A percentile compares a stretch with the other conserved stretches of the same genome.
Evolutionary conservation across 2,797 vertebrate genomes (phyloP).

Genomic region (Gila robusta): DNA sequence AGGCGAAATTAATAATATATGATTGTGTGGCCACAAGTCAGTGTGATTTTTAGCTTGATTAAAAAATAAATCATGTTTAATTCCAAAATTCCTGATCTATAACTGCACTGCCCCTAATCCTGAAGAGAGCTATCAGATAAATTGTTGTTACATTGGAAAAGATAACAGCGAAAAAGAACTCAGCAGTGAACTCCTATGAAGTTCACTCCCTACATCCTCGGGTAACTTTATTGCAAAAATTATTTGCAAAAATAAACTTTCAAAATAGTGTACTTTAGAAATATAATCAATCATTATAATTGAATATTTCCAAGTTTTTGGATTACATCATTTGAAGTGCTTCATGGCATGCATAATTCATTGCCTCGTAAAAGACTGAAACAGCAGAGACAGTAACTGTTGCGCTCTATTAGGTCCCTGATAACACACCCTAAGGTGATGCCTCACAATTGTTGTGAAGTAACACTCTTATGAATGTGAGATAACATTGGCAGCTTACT

Average conservation of each 20-base stretch:
- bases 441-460: not conserved
- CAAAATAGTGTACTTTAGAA: not conserved
- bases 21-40: not conserved
- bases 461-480: not conserved
- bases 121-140: not conserved
- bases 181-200: not conserved
- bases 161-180: not conserved
- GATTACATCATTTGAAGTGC: not conserved
- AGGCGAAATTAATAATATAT: not conserved
- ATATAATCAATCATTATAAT: not conserved
- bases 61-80: not conserved
- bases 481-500: conserved; percentile 18
- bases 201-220: not conserved
- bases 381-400: not conserved
- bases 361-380: not conserved
- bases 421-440: not conserved
- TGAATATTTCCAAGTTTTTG: not conserved
- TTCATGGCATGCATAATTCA: not conserved
- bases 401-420: not conserved
- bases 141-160: not conserved
- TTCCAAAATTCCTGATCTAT: not conserved
- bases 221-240: not conserved
- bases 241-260: not conserved
- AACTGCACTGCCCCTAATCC: not conserved
- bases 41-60: not conserved